Base-by-base conservation (phyloP, 2,797 vertebrate genomes). In the Phalloptychus januarius region DNA sequence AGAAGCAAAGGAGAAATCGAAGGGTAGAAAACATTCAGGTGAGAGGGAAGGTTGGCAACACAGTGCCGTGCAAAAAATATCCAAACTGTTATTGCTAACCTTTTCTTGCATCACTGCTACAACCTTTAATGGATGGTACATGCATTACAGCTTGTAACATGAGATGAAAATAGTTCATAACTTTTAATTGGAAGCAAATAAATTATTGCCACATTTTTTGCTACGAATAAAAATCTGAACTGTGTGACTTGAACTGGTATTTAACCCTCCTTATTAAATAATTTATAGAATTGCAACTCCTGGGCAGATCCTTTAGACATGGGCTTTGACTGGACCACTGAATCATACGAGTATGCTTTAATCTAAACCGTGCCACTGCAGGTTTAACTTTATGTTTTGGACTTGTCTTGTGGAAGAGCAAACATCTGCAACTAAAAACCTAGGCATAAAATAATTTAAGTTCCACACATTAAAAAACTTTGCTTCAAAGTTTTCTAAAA, bases 41-140 rank as follows among this genome's bases (percentile, higher is more conserved):
- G 84, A 89, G 80, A 87, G 86, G 84, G 83, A 86, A 76, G 79
- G 83, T 82, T 89, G 90, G 38, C 38, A 10, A 23, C 31, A 67
- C 20, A 42, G 5, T n/a, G 36, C 11, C 11, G n/a, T 70, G 5
- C 67, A 70, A 44, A 44, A 40, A n/a, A 23, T 25, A n/a, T 69
- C 44, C 20, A 25, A 40, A 58, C 25, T 38, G 20, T 69, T 40
- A 15, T 25, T 25, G 25, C 40, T 31, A n/a, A 61, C 54, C 25
- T 58, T 28, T 58, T 58, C 13, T 65, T 8, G 1, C 65, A 31
- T 42, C 25, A 65, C 7, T 20, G 36, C 36, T 7, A 65, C 8
- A 65, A 23, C 0, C 3, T 20, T 38, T 10, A 25, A 8, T 65
- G 36, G 3, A 38, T 23, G 20, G 38, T 11, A n/a, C n/a, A n/a